Base-by-base conservation (phyloP, 2,888 invertebrate species). In the Apotomis turbidana region DNA sequence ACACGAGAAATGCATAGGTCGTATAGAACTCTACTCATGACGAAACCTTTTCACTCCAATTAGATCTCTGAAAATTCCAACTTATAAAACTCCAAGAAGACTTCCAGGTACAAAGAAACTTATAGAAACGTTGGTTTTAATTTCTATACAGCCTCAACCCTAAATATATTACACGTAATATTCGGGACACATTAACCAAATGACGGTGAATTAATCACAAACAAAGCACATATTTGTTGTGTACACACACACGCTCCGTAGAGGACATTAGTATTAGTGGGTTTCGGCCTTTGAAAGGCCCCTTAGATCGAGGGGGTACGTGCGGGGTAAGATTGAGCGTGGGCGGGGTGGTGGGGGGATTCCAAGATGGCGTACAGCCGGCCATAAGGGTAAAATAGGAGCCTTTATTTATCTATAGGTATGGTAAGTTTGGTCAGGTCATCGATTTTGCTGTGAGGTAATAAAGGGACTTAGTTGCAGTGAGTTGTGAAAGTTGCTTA, bases 301-400 rank as follows among this genome's bases (percentile, higher is more conserved):
- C 92, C 91, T 91, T 88, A 87, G 88, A 89, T 90, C 88, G 90
- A 85, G 92, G 90, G 89, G 91, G 88, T 86, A 88, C 84, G 89
- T 89, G 88, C 85, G 90, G 91, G 91, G 91, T 90, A 91, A 90
- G 90, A 90, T 87, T 87, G 88, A 87, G 90, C 86, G 92, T 88
- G 88, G 90, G 90, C 83, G 89, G 86, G 78, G 79, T 79, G 83
- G 84, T 83, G 87, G 86, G 81, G 84, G 86, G 84, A 85, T 86
- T 88, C 86, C 93, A 93, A 93, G 90, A 93, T 93, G 93, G 93
- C 90, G 87, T 89, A 86, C 91, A 86, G 89, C 92, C 89, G 93
- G 93, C 91, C 93, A 93, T 93, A 93, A 90, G 93, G 92, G 93
- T 92, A 93, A 93, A 93, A 90, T 89, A 88, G 88, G 85, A 84